phyloP scores from a whole-genome alignment of 2,797 vertebrate genomes.

The Salarias fasciatus region DNA sequence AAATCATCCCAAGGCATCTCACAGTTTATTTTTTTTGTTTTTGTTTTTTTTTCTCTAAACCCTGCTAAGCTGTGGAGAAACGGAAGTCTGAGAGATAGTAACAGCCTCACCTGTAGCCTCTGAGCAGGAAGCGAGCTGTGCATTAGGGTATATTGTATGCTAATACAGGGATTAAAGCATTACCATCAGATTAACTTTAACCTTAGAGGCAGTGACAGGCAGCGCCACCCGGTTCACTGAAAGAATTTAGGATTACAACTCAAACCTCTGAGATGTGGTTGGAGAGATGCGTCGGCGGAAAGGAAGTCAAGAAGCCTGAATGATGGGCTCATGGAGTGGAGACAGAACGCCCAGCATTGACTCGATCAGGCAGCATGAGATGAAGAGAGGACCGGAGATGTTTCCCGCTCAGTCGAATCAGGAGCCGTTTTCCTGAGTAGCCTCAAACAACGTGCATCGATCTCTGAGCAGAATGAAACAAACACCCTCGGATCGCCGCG shows the following conservation, averaged over 20 bases:
- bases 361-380: constrained; percentile 12
- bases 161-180: constrained; percentile 76
- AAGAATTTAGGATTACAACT: constrained; percentile 70
- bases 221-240: constrained; percentile 53
- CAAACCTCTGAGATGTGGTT: constrained; percentile 45
- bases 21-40: not conserved
- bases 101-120: constrained; percentile 51
- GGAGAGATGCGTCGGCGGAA: constrained; percentile 37
- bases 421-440: constrained; percentile 51
- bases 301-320: constrained; percentile 23
- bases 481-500: constrained; percentile 17
- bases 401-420: constrained; percentile 1
- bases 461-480: constrained; percentile 31
- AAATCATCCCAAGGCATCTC: constrained; percentile 19
- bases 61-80: constrained; percentile 25
- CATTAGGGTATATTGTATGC: constrained; percentile 63
- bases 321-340: constrained; percentile 18
- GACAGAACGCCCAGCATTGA: constrained; percentile 7
- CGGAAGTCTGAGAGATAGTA: constrained; percentile 52
- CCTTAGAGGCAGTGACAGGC: constrained; percentile 60
- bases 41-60: constrained; percentile 23
- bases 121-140: constrained; percentile 62
- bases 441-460: constrained; percentile 28
- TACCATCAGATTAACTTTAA: constrained; percentile 75
- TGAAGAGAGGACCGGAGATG: constrained; percentile 12